Evolutionary conservation across 2,113 vertebrate genomes (phyloP), one percentile per base, ranked within the genome.

Genomic region (Rynchops niger): DNA sequence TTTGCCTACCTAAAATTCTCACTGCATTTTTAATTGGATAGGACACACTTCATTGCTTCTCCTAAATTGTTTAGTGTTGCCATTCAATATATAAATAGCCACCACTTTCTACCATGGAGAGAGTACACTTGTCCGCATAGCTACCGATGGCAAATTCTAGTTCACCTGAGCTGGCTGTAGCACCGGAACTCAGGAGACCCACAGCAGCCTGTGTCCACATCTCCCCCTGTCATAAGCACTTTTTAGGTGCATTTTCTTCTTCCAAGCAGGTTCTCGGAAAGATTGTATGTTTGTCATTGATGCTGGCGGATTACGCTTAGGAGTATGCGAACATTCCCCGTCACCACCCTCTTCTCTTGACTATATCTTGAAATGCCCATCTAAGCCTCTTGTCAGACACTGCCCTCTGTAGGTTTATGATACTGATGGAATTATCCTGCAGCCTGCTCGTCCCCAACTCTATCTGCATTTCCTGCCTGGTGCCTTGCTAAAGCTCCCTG

Each of bases 31-130:
- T 93, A 90, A 93, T 87, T 95, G 96, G 62, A 45, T 93, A 93
- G 88, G 96, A 93, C 47, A 97, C 90, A 91, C 86, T 93, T 95
- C 91, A 91, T 2, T 34, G 74, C 74, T 65, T 92, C 93, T 90
- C 83, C 94, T 95, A 96, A 96, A 87, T 87, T 95, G 76, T 96
- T 96, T 95, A 97, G 90, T 79, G 63, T 92, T 87, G 88, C 92
- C 69, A 70, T 95, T 91, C 76, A 65, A 79, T 95, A 90, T 84
- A 93, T 87, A 93, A 97, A 97, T 93, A 97, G 91, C 81, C 56
- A 91, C 77, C 55, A 82, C 84, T 84, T 91, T 93, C 73, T 78
- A 52, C n/a, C 78, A 73, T 0, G 0, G 76, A 91, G 55, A 89
- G 43, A 95, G 88, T 93, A 78, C 83, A 65, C 72, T 97, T 88